These are phyloP conservation scores for Anthoscopus minutus DNA, from an alignment of 2,113 vertebrate species.

Conservation along the genomic window DNA sequence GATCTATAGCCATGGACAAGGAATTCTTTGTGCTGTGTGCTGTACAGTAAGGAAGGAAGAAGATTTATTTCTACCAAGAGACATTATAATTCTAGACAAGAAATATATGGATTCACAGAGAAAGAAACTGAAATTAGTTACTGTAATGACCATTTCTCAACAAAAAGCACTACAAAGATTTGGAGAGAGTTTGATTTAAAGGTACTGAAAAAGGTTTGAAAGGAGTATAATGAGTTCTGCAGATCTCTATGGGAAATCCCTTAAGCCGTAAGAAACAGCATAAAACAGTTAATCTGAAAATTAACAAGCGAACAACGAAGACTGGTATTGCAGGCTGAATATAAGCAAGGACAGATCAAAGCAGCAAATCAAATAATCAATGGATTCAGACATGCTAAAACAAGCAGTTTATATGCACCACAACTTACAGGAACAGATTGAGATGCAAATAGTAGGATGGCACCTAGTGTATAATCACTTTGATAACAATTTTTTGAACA, in stretches of 20 bases:
- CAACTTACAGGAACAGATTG: background rate
- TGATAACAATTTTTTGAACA: background rate
- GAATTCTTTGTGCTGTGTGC: background rate
- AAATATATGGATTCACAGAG: background rate
- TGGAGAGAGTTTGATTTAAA: background rate
- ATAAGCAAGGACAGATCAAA: background rate
- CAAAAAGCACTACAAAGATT: background rate
- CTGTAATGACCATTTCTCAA: background rate
- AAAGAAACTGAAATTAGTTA: background rate
- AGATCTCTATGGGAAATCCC: background rate
- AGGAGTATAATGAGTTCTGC: constrained; percentile 3
- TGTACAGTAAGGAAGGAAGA: background rate
- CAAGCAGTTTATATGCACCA: background rate
- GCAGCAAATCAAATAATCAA: background rate
- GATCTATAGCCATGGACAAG: background rate
- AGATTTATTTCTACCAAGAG: background rate
- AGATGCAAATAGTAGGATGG: background rate
- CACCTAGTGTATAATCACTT: background rate
- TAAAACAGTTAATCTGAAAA: background rate
- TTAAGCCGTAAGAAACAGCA: background rate
- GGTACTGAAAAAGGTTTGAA: background rate
- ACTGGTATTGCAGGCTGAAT: background rate
- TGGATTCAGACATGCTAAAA: background rate
- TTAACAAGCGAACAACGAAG: background rate
- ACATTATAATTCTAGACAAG: background rate